Conservation (phyloP, 2,113 vertebrate genomes). For the Numida meleagris region DNA sequence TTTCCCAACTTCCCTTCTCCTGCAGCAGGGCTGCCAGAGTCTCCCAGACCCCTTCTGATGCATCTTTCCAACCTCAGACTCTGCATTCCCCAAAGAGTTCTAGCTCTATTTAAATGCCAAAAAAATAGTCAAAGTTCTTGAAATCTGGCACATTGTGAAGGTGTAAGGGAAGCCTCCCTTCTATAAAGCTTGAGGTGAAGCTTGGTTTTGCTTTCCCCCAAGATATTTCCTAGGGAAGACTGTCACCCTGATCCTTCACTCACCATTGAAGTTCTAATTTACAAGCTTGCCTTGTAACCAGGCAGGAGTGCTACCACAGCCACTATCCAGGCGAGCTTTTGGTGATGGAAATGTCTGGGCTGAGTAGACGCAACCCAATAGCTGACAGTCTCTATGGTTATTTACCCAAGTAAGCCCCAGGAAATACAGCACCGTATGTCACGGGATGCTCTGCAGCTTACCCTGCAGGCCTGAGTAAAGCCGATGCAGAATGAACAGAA, state of each 20-base stretch:
- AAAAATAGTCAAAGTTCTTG: not conserved
- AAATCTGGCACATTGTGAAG: not conserved
- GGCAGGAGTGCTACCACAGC: not conserved
- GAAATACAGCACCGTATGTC: not conserved
- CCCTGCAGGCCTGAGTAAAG: not conserved
- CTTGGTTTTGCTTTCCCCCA: not conserved
- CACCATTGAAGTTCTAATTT: not conserved
- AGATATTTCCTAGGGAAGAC: not conserved
- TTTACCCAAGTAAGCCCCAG: not conserved
- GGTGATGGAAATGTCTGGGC: not conserved
- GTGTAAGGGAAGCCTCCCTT: not conserved
- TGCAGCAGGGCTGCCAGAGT: not conserved
- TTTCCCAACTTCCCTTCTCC: not conserved
- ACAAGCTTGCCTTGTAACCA: not conserved
- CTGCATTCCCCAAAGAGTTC: not conserved
- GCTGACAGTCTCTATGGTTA: not conserved
- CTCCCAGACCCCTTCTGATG: not conserved
- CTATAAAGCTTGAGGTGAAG: not conserved
- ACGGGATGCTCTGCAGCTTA: rapidly evolving
- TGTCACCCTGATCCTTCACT: not conserved
- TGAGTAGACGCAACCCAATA: not conserved
- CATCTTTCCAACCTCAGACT: not conserved
- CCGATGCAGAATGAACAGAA: not conserved
- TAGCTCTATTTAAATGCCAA: not conserved
- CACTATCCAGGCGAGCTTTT: not conserved